phyloP scores from a whole-genome alignment of 2,113 vertebrate genomes.

The Elachura formosa region DNA sequence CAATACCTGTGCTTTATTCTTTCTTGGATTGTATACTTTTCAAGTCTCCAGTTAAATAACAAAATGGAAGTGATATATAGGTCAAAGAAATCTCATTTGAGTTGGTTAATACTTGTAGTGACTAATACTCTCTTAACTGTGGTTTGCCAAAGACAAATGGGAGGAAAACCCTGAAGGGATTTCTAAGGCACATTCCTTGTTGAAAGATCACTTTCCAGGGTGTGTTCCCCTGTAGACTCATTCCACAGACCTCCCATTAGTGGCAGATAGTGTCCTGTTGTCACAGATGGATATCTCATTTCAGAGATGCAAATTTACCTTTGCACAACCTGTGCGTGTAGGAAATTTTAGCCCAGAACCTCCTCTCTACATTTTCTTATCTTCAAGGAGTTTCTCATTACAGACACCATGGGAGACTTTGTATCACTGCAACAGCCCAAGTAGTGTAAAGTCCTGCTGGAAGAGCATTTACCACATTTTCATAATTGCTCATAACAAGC shows the following conservation, averaged over 20 bases:
- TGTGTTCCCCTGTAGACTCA: not conserved
- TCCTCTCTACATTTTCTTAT: not conserved
- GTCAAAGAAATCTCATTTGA: not conserved
- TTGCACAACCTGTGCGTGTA: not conserved
- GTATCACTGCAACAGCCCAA: not conserved
- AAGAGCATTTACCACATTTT: not conserved
- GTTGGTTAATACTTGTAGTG: not conserved
- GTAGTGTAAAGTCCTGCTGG: not conserved
- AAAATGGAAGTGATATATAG: not conserved
- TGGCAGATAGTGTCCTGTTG: not conserved
- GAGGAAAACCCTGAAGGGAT: not conserved
- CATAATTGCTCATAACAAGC: not conserved
- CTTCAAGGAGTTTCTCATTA: not conserved
- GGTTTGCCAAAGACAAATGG: not conserved
- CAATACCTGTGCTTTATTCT: not conserved
- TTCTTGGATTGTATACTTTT: not conserved
- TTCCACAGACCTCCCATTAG: not conserved
- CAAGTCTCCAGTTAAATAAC: not conserved
- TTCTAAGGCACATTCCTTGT: not conserved
- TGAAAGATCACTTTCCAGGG: slow-evolving; percentile 4
- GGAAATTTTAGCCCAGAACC: not conserved
- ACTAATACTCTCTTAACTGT: not conserved
- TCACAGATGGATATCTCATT: accelerated
- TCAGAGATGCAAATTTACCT: not conserved
- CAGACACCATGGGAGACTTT: not conserved